phyloP scores from a whole-genome alignment of 92 coral and sea anemone species.

The Micromussa lordhowensis region DNA sequence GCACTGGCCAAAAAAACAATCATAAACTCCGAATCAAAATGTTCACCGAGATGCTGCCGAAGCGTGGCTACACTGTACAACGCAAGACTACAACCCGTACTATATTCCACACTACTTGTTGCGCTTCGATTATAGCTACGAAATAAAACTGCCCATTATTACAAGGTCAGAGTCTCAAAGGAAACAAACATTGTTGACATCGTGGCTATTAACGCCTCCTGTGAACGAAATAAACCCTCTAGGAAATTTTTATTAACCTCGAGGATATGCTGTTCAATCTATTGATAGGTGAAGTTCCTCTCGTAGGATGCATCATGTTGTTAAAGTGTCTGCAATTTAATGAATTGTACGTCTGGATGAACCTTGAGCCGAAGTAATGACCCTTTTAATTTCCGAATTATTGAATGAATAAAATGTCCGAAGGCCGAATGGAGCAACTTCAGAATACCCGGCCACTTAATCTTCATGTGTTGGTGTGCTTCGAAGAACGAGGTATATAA shows the following conservation, averaged over 20 bases:
- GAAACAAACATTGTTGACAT: neutral
- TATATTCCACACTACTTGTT: neutral
- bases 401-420: too few relatives aligned
- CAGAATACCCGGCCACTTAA: too few relatives aligned
- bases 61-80: neutral
- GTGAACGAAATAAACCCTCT: neutral
- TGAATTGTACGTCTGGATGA: neutral
- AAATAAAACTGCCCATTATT: too few relatives aligned
- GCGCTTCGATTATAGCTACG: neutral
- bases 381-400: too few relatives aligned
- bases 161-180: neutral
- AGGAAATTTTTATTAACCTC: neutral
- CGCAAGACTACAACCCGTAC: neutral
- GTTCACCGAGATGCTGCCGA: neutral
- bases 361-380: neutral
- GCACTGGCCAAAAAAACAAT: neutral
- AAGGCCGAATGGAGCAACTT: too few relatives aligned
- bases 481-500: too few relatives aligned
- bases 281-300: neutral
- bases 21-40: neutral
- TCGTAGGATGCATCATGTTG: neutral
- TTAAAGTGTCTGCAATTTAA: too few relatives aligned
- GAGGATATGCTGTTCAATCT: too few relatives aligned
- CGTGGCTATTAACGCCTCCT: neutral
- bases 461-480: too few relatives aligned